A percentile compares a stretch with the other conserved stretches of the same genome.
Evolutionary conservation across 2,113 vertebrate genomes (phyloP).

Genomic region (Vimba vimba): DNA sequence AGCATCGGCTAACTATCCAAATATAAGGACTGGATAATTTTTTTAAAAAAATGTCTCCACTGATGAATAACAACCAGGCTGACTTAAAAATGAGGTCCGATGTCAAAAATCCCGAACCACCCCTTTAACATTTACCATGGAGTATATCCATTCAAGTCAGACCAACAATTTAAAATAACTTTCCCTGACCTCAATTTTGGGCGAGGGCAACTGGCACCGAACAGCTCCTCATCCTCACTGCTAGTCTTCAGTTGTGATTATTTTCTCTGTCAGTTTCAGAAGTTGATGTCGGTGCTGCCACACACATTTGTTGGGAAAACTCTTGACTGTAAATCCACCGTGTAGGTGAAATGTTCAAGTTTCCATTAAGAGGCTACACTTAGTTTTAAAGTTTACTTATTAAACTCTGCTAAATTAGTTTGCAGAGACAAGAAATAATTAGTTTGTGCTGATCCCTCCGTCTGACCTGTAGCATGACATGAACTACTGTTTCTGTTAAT

Average conservation of each 20-base stretch:
- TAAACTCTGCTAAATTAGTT: not conserved
- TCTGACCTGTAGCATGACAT: slow-evolving; percentile 2
- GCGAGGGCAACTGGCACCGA: not conserved
- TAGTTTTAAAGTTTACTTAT: not conserved
- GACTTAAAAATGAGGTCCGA: no score
- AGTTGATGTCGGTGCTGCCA: not conserved
- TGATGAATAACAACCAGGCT: no score
- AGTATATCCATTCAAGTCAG: not conserved
- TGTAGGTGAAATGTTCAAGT: not conserved
- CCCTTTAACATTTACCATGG: not conserved
- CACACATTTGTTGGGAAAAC: slow-evolving; percentile 13
- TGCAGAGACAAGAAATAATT: not conserved
- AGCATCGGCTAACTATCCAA: no score
- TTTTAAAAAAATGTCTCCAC: no score
- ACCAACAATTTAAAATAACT: not conserved
- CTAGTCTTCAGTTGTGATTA: not conserved
- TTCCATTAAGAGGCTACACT: not conserved
- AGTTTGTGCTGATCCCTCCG: not conserved
- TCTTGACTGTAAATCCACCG: not conserved
- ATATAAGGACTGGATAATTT: no score
- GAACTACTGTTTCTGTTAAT: not conserved
- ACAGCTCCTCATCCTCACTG: not conserved
- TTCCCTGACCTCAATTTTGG: slow-evolving; percentile 29
- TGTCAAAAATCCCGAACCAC: no score
- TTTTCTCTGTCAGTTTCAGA: not conserved